A percentile compares a stretch with the other conserved stretches of the same genome.
These are phyloP conservation scores for Nyctereutes procyonoides DNA, from an alignment of 2,113 vertebrate species.

Conservation along the genomic window DNA sequence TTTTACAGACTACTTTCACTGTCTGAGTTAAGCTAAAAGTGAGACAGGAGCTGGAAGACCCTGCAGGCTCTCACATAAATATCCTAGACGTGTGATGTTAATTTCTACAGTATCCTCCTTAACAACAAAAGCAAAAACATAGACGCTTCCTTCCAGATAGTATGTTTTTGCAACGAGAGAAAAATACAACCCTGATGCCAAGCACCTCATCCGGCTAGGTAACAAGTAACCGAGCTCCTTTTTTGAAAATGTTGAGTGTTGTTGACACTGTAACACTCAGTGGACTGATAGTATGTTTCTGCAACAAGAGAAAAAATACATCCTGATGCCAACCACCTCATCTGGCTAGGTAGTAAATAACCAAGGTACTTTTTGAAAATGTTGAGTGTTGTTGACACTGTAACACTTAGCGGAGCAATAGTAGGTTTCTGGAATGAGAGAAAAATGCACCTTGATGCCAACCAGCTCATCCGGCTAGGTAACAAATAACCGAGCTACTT, in stretches of 20 bases:
- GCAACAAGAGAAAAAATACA: not conserved
- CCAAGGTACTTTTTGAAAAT: not conserved
- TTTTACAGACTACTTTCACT: not conserved
- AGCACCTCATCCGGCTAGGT: not conserved
- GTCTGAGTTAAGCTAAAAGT: not conserved
- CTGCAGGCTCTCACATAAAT: not conserved
- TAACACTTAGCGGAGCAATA: not conserved
- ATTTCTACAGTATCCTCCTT: not conserved
- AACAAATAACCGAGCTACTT: not conserved
- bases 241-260: conserved; percentile 11
- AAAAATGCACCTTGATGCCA: not conserved
- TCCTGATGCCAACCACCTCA: not conserved
- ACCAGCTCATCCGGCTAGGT: not conserved
- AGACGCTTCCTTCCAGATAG: not conserved
- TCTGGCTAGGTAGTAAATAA: not conserved
- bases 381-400: not conserved
- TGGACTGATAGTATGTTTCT: not conserved
- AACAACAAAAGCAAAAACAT: not conserved
- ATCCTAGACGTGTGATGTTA: not conserved
- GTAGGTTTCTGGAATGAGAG: not conserved
- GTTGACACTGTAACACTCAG: not conserved
- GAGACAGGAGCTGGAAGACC: not conserved
- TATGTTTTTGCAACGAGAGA: not conserved
- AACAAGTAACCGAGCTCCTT: not conserved
- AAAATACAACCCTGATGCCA: not conserved